These are phyloP conservation scores for Nibea albiflora DNA, from an alignment of 2,113 vertebrate species.

Conservation along the genomic window DNA sequence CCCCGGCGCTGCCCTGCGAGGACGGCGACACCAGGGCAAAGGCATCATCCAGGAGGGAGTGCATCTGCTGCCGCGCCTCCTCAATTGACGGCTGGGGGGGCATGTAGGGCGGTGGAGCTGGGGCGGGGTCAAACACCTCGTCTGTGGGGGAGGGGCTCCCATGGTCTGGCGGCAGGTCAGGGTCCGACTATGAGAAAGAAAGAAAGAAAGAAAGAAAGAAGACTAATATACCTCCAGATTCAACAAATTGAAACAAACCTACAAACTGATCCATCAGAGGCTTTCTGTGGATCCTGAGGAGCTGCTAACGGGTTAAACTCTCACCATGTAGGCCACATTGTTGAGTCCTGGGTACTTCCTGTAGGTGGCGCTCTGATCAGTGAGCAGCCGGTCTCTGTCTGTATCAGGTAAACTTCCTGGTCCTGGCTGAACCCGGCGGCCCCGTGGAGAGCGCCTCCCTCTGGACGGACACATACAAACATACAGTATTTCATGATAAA, in stretches of 20 bases:
- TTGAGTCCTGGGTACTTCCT: slow-evolving; percentile 95
- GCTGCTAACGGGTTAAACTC: slow-evolving; percentile 40
- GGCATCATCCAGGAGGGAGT: slow-evolving; percentile 95
- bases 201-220: neutral
- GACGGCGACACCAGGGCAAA: slow-evolving; percentile 96
- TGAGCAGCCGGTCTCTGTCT: slow-evolving; percentile 88
- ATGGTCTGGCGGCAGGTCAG: slow-evolving; percentile 90
- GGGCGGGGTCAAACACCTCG: slow-evolving; percentile 84
- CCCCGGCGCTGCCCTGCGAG: slow-evolving; percentile 82
- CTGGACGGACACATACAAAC: slow-evolving; percentile 75
- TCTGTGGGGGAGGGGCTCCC: slow-evolving; percentile 88
- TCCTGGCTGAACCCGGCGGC: slow-evolving; percentile 88
- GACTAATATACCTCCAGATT: neutral
- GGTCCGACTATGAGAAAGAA: slow-evolving; percentile 87
- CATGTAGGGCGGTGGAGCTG: slow-evolving; percentile 87
- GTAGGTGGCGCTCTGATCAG: slow-evolving; percentile 93
- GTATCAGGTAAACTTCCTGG: slow-evolving; percentile 90
- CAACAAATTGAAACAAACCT: neutral
- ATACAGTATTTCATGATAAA: neutral
- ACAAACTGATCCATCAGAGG: neutral
- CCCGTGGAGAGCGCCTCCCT: slow-evolving; percentile 91
- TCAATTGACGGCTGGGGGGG: slow-evolving; percentile 95
- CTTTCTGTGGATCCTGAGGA: neutral
- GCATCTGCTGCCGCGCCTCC: slow-evolving; percentile 98
- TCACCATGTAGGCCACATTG: slow-evolving; percentile 96